Base-by-base conservation (phyloP, 2,113 vertebrate species). In the Elanus axillaris region DNA sequence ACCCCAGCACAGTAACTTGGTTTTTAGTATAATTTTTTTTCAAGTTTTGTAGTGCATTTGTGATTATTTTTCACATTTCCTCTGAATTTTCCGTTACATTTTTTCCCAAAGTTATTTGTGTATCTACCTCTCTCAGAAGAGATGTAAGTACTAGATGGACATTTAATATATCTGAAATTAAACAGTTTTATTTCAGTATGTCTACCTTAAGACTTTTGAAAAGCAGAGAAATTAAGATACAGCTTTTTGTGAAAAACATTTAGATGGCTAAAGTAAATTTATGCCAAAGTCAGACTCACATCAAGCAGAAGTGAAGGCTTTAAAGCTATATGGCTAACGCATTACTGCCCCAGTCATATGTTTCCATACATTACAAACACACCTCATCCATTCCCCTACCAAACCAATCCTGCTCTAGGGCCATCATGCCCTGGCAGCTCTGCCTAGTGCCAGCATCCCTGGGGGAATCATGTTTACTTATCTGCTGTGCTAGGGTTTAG, bases 21-120 rank as follows among this genome's bases (percentile, higher is more conserved):
- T 15, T 27, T 72, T 93, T 53, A 56, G 20, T 18, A 29, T 40
- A 4, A 13, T 48, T 81, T 53, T 84, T 84, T 68, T 72, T 29
- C 3, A 66, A 25, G 6, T 88, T 90, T 60, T 0, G 0, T 48
- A 23, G 26, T 56, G 6, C 27, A 40, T 67, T 77, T 83, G 26
- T 80, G 55, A 66, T 36, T 90, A 55, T 62, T 93, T 96, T 86
- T 84, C 32, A 38, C 6, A 34, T 36, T 77, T 50, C 16, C 22
- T 62, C 88, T 71, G n/a, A 58, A 48, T 80, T 93, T 89, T 48
- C 9, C 29, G 60, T 53, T 58, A 14, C 2, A 5, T 17, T 72
- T 88, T 73, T 5, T 14, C 23, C 27, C 13, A 31, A 86, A 80
- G 21, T 8, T 42, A 60, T 14, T 69, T 73, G 25, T 38, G 7